A percentile compares a stretch with the other conserved stretches of the same genome.
These are phyloP conservation scores for Amia ocellicauda DNA, from an alignment of 2,113 vertebrate genomes.

Conservation along the genomic window DNA sequence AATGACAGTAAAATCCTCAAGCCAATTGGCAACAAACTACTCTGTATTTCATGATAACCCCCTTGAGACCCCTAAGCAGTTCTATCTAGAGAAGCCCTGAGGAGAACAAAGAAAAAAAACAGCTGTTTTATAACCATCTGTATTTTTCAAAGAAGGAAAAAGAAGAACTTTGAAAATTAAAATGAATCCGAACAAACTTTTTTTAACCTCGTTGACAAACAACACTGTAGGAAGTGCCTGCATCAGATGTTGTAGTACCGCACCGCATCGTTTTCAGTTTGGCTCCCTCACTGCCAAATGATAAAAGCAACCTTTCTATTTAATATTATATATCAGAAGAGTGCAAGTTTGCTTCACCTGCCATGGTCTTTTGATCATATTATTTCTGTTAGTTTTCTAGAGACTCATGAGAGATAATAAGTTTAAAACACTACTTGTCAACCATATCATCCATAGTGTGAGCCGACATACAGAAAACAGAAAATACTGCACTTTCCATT, in stretches of 20 bases:
- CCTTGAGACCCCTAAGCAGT: conserved; percentile 4
- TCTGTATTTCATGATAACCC: not conserved
- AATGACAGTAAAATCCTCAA: not conserved
- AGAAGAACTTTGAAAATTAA: not conserved
- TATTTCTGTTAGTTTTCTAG: not conserved
- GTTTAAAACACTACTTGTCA: no score
- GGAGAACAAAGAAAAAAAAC: not conserved
- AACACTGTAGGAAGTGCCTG: no score
- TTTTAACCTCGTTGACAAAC: not conserved
- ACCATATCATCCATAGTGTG: no score
- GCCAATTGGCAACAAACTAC: not conserved
- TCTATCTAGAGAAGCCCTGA: not conserved
- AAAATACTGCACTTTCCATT: conserved; percentile 12
- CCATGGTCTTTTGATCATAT: no score
- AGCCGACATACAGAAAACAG: not conserved
- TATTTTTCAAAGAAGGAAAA: not conserved
- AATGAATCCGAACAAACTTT: not conserved
- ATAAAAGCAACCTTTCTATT: no score
- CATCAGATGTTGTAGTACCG: no score
- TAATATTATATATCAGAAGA: no score
- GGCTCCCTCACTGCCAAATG: no score
- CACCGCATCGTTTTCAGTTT: no score
- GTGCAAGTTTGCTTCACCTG: no score
- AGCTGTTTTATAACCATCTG: not conserved
- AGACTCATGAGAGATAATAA: no score